phyloP scores from a whole-genome alignment of 2,888 invertebrate species.

The Teinopalpus imperialis region DNA sequence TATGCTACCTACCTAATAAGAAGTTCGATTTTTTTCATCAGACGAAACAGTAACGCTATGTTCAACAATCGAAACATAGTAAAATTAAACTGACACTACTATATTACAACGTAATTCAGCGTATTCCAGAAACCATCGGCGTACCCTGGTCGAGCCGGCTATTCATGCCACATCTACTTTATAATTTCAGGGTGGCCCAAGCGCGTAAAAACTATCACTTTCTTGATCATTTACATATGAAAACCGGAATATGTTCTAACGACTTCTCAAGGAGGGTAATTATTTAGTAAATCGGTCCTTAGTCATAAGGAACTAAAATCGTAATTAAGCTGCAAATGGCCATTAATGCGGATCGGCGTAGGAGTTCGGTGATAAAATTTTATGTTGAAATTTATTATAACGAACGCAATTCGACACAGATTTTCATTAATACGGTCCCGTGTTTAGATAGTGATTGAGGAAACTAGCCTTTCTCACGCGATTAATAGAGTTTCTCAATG shows the following conservation, averaged over 20 bases:
- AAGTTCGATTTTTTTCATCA: too few relatives aligned
- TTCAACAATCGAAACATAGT: too few relatives aligned
- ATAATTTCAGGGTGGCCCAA: too few relatives aligned
- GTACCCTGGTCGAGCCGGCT: too few relatives aligned
- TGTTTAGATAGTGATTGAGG: slow-evolving; percentile 13
- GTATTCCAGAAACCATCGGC: too few relatives aligned
- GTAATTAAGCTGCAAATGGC: slow-evolving; percentile 32
- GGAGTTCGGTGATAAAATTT: slow-evolving; percentile 57
- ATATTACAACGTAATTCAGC: too few relatives aligned
- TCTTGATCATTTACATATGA: too few relatives aligned
- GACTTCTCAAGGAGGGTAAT: slow-evolving; percentile 32
- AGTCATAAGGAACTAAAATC: slow-evolving; percentile 36
- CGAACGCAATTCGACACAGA: slow-evolving; percentile 28
- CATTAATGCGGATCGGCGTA: slow-evolving; percentile 35
- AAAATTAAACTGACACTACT: too few relatives aligned
- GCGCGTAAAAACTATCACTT: too few relatives aligned
- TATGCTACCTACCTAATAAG: too few relatives aligned
- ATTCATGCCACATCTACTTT: too few relatives aligned
- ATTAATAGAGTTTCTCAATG: slow-evolving; percentile 4
- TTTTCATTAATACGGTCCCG: slow-evolving; percentile 24
- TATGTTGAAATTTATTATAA: slow-evolving; percentile 41
- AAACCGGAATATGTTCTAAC: background rate
- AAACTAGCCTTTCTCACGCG: slow-evolving; percentile 18
- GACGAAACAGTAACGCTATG: too few relatives aligned
- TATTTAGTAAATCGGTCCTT: slow-evolving; percentile 38